A percentile compares a stretch with the other conserved stretches of the same genome.
Conservation (phyloP, 2,797 vertebrate genomes). For the Channallabes apus region DNA sequence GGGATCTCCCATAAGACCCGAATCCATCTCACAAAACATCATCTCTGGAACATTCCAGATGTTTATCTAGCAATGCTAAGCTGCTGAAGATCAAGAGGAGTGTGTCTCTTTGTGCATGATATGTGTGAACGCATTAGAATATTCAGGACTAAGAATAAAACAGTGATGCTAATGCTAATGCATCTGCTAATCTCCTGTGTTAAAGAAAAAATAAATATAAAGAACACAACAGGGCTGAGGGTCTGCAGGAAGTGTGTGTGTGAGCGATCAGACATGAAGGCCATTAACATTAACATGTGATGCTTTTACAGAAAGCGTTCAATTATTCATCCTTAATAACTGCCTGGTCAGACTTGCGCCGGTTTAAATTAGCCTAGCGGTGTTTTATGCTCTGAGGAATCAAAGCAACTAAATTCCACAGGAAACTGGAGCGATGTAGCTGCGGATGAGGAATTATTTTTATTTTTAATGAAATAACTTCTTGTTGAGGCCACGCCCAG, state of each 20-base stretch:
- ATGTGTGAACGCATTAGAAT: neutral
- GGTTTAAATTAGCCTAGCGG: no score
- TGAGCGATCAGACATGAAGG: neutral
- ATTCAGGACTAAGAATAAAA: neutral
- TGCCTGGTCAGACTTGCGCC: neutral
- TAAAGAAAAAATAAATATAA: neutral
- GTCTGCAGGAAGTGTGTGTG: neutral
- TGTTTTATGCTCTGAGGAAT: neutral
- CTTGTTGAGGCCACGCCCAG: neutral
- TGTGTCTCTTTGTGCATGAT: neutral
- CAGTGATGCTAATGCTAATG: neutral
- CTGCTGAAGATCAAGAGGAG: neutral
- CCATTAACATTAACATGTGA: neutral
- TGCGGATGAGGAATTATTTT: neutral
- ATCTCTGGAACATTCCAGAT: neutral
- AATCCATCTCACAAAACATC: neutral
- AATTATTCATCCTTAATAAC: neutral
- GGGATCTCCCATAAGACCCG: neutral
- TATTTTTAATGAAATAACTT: no score
- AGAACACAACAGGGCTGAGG: neutral
- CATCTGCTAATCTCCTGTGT: neutral
- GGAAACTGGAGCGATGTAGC: neutral
- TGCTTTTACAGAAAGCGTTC: neutral
- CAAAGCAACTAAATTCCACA: neutral
- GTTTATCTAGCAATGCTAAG: neutral